These are phyloP conservation scores for Rostratula benghalensis DNA, from an alignment of 2,113 vertebrate species.

Conservation along the genomic window DNA sequence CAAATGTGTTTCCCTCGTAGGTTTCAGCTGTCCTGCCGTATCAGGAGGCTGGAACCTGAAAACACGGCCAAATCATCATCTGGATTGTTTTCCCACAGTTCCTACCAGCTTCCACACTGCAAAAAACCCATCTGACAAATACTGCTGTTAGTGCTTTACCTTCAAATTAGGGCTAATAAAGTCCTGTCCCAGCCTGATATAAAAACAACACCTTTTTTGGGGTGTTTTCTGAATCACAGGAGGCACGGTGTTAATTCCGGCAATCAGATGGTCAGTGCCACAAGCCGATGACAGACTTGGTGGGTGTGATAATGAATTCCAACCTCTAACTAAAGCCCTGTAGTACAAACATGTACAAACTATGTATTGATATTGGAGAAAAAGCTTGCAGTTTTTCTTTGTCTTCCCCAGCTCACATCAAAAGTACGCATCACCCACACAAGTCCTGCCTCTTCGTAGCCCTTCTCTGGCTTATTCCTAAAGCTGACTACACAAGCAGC, in stretches of 20 bases:
- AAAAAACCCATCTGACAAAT: conserved; percentile 29
- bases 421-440: not conserved
- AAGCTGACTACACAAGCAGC: not conserved
- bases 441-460: not conserved
- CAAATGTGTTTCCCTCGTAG: conserved; percentile 59
- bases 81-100: not conserved
- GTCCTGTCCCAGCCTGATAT: not conserved
- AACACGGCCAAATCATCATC: not conserved
- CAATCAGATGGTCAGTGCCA: not conserved
- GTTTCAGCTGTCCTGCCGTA: conserved; percentile 46
- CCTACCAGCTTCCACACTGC: conserved; percentile 6
- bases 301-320: not conserved
- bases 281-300: conserved; percentile 5
- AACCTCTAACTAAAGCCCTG: not conserved
- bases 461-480: not conserved
- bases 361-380: not conserved
- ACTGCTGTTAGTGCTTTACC: not conserved
- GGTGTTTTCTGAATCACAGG: not conserved
- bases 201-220: not conserved
- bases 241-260: not conserved
- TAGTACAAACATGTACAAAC: not conserved
- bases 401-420: conserved; percentile 15
- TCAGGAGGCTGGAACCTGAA: conserved; percentile 40
- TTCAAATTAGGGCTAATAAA: conserved; percentile 34
- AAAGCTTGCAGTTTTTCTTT: not conserved